phyloP scores from a whole-genome alignment of 2,113 vertebrate genomes.

The Carollia perspicillata region DNA sequence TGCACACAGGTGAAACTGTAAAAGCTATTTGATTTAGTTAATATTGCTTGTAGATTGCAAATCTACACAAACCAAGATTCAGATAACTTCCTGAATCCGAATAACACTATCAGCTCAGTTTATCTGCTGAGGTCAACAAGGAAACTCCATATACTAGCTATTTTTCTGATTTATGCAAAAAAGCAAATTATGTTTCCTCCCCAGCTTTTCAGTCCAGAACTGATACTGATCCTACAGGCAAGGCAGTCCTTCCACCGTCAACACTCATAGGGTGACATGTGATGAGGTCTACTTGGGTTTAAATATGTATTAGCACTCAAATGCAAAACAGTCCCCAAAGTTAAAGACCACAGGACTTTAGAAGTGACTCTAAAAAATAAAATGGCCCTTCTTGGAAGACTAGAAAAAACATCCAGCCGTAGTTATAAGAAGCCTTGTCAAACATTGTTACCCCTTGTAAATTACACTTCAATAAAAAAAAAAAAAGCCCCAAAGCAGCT shows the following conservation, averaged over 20 bases:
- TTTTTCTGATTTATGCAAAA: slow-evolving; percentile 53
- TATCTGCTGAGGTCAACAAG: slow-evolving; percentile 72
- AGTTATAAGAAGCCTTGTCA: slow-evolving; percentile 44
- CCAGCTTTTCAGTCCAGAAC: slow-evolving; percentile 69
- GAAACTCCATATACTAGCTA: slow-evolving; percentile 51
- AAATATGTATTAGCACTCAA: slow-evolving; percentile 15
- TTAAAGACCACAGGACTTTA: slow-evolving; percentile 42
- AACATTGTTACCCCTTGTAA: slow-evolving; percentile 39
- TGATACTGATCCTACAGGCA: slow-evolving; percentile 35
- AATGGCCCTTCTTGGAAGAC: slow-evolving; percentile 66
- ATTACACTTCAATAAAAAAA: slow-evolving; percentile 35
- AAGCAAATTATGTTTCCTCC: slow-evolving; percentile 57
- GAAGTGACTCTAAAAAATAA: slow-evolving; percentile 48
- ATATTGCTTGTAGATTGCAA: slow-evolving; percentile 66
- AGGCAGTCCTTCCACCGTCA: slow-evolving; percentile 64
- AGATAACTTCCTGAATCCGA: slow-evolving; percentile 65
- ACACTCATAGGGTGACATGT: slow-evolving; percentile 52
- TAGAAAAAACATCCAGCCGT: slow-evolving; percentile 49
- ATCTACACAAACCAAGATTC: slow-evolving; percentile 76
- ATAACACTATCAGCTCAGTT: slow-evolving; percentile 72
- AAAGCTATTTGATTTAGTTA: slow-evolving; percentile 74
- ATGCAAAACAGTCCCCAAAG: slow-evolving; percentile 41
- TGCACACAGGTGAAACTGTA: slow-evolving; percentile 68
- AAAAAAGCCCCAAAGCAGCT: slow-evolving; percentile 62
- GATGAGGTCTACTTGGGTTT: slow-evolving; percentile 61